Conservation (phyloP, 2,888 invertebrate genomes). For the Drosophila melanocephala region DNA sequence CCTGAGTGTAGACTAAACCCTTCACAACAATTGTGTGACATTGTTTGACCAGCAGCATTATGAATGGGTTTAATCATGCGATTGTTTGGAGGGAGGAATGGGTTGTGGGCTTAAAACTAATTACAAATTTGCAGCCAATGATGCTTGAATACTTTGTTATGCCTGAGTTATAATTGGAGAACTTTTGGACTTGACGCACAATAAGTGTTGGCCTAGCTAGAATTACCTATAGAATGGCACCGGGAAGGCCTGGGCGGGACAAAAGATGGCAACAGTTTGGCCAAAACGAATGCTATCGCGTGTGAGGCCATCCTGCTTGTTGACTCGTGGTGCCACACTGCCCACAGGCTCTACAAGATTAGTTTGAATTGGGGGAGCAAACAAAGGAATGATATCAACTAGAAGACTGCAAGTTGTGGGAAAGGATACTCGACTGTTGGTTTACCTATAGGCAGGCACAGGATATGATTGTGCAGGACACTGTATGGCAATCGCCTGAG, state of each 20-base stretch:
- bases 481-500: constrained; percentile 87
- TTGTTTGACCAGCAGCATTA: constrained; percentile 20
- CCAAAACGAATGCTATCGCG: constrained; percentile 88
- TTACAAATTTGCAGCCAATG: constrained; percentile 59
- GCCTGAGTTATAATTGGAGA: constrained; percentile 43
- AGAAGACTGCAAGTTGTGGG: not conserved
- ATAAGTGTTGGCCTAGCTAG: constrained; percentile 8
- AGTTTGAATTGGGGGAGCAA: not conserved
- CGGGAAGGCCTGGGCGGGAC: constrained; percentile 89
- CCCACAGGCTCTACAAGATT: constrained; percentile 85
- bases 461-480: constrained; percentile 92
- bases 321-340: constrained; percentile 88
- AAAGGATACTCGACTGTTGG: constrained; percentile 52
- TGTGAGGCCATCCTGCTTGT: constrained; percentile 88
- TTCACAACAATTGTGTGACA: constrained; percentile 51
- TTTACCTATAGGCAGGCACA: constrained; percentile 87
- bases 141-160: constrained; percentile 53
- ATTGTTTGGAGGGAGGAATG: not conserved
- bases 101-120: constrained; percentile 38
- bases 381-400: not conserved
- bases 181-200: constrained; percentile 37
- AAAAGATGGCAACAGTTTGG: constrained; percentile 86
- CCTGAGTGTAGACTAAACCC: not conserved
- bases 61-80: constrained; percentile 56
- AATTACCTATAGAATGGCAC: constrained; percentile 86